Conservation (phyloP, 2,797 vertebrate genomes). For the Uromys caudimaculatus region DNA sequence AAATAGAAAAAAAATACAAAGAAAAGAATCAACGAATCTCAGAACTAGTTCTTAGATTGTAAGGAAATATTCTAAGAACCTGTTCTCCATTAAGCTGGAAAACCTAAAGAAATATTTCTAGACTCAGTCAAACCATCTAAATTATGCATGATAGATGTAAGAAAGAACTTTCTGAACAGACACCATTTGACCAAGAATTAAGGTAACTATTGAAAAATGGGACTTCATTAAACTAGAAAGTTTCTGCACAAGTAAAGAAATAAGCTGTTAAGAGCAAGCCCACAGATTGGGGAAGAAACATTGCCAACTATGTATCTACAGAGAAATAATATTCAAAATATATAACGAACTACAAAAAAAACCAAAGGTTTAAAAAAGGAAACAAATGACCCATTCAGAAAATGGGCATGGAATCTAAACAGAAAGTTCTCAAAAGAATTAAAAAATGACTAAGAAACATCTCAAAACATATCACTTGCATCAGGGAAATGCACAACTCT, state of each 20-base stretch:
- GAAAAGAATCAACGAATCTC: neutral
- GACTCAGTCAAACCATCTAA: neutral
- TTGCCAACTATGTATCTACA: neutral
- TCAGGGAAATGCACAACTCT: neutral
- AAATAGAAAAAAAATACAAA: neutral
- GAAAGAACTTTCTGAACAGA: neutral
- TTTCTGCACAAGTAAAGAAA: neutral
- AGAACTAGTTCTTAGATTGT: neutral
- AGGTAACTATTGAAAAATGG: neutral
- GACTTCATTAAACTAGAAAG: neutral
- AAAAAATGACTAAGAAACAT: neutral
- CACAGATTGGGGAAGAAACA: neutral
- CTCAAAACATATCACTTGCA: neutral
- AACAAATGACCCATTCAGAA: neutral
- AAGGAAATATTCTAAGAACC: neutral
- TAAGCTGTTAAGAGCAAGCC: neutral
- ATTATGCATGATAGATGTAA: neutral
- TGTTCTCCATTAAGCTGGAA: neutral
- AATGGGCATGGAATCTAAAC: neutral
- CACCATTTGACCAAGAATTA: neutral
- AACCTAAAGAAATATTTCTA: neutral
- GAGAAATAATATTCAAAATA: neutral
- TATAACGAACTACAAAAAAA: neutral
- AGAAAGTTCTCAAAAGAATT: neutral
- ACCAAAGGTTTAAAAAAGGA: neutral